Base-by-base conservation (phyloP, 2,113 vertebrate species). In the Aplodontia rufa region DNA sequence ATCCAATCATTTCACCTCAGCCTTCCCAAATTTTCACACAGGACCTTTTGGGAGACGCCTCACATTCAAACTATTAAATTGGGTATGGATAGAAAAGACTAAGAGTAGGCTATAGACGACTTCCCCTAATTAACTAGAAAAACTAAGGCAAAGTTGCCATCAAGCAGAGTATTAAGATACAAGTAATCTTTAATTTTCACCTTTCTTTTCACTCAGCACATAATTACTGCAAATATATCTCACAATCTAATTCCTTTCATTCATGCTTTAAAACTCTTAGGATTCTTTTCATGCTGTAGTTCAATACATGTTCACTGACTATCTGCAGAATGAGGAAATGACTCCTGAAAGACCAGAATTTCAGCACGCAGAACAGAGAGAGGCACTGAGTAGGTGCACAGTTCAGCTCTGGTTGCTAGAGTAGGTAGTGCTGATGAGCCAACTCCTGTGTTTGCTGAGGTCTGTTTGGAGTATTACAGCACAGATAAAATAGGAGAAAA, bases 361-460 rank as follows among this genome's bases (percentile, higher is more conserved):
- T 72, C 24, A 78, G 55, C 12, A 4, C 35, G 62, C 2, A 62
- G 51, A 58, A 24, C 9, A n/a, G 20, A 49, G 19, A 11, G 1
- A 28, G 13, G 11, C 26, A 32, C 2, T 8, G 7, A 47, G 8
- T 28, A 72, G 47, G 16, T 17, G 0, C 1, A 11, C 6, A 17
- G 42, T 47, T 75, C 10, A 16, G 58, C 28, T 60, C 35, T 13
- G 4, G 37, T 28, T 30, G 3, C 49, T 16, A 17, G 13, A 19
- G 6, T 42, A 9, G 28, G 14, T 11, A 1, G 13, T n/a, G 16
- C 26, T 42, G 16, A 58, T 30, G 51, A 42, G 37, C 13, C 42
- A 16, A 49, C 5, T 28, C 30, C 22, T 37, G 3, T 30, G 42
- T 5, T 76, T 30, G 42, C 4, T 3, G 49, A 62, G 16, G 16